Evolutionary conservation across 2,797 vertebrate species (phyloP).

Genomic region (Periparus ater): DNA sequence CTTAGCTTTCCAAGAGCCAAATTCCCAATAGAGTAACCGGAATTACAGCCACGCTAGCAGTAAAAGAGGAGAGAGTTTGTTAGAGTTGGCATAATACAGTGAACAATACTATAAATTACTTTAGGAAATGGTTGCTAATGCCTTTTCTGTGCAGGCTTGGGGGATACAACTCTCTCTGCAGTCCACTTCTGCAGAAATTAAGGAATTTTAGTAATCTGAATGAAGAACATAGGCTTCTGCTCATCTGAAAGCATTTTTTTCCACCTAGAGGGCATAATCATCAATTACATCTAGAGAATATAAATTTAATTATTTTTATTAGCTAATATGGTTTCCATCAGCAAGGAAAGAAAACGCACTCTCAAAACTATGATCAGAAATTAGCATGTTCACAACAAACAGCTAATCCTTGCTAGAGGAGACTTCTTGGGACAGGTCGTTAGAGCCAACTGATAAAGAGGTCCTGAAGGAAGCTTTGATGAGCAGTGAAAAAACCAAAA

Average conservation of each 20-base stretch:
- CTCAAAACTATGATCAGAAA: background rate
- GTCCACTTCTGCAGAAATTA: slow-evolving; percentile 37
- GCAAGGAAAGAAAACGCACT: background rate
- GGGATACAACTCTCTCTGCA: background rate
- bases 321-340: background rate
- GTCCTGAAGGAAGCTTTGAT: slow-evolving; percentile 11
- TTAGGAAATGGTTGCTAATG: slow-evolving; percentile 19
- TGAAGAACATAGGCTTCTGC: background rate
- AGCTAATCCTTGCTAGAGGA: background rate
- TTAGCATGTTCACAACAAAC: background rate
- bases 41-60: slow-evolving; percentile 36
- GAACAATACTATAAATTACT: slow-evolving; percentile 29
- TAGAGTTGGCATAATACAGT: slow-evolving; percentile 25
- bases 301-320: slow-evolving; percentile 56
- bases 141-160: background rate
- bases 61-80: slow-evolving; percentile 30
- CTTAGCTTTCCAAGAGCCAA: slow-evolving; percentile 51
- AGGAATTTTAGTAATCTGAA: background rate
- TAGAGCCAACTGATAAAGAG: background rate
- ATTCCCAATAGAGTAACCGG: background rate
- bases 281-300: slow-evolving; percentile 32
- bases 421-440: background rate
- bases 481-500: background rate
- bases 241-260: slow-evolving; percentile 33
- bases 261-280: slow-evolving; percentile 55